Conservation (phyloP, 2,888 invertebrate genomes). For the Ctena decussata region DNA sequence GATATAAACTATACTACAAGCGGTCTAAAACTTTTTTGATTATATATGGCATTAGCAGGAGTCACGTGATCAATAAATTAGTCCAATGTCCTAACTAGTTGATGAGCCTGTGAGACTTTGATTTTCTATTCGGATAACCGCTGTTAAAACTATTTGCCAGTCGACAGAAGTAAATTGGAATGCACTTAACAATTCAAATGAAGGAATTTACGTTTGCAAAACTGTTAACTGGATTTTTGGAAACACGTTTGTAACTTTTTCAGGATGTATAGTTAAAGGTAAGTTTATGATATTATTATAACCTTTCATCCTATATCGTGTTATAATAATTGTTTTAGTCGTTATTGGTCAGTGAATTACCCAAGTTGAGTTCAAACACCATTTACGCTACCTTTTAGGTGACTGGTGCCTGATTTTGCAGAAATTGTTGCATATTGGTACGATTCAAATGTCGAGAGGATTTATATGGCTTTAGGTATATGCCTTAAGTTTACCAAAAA, state of each 20-base stretch:
- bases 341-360: no score
- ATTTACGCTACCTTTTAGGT: no score
- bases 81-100: conserved; percentile 7
- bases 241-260: neutral
- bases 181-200: neutral
- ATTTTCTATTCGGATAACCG: neutral
- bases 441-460: no score
- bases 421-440: no score
- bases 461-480: no score
- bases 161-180: neutral
- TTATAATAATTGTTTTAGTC: no score
- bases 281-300: no score
- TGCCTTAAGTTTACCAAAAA: no score
- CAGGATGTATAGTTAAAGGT: neutral
- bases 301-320: no score
- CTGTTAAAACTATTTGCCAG: neutral
- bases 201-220: neutral
- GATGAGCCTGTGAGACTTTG: neutral
- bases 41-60: neutral
- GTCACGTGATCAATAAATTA: conserved; percentile 10
- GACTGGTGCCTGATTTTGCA: no score
- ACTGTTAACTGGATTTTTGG: neutral
- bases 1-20: no score
- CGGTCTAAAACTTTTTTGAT: neutral
- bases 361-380: no score